Evolutionary conservation across 1,140 invertebrate species (phyloP), one percentile per base, ranked within the genome.

Genomic region (Drosophila ananassae): DNA sequence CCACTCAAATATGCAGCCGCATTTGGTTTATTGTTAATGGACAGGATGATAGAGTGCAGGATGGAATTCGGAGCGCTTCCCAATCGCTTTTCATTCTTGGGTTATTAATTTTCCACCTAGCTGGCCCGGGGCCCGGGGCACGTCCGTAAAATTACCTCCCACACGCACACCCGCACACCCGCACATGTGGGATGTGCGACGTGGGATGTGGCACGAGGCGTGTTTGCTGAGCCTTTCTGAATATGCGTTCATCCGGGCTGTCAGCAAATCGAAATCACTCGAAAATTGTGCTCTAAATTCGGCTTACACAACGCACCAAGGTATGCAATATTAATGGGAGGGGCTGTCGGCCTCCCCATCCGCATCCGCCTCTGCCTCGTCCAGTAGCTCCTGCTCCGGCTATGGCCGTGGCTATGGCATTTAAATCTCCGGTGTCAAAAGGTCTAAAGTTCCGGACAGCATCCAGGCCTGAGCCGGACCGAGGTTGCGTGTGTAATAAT

Each of bases 281-380:
- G 44, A 57, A 79, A 61, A 75, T 39, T 52, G 22, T 64, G 54
- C 25, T 62, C 53, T 59, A 64, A 71, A 63, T 75, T 71, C 28
- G 57, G 60, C 72, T 77, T 77, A 72, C 41, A 44, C 32, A 63
- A 50, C 58, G 73, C 78, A 67, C 50, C 47, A 62, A 57, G 66
- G 50, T 66, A 77, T 81, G 67, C 78, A 81, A 81, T 68, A 81
- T 73, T 81, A 60, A 81, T 68, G 56, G 17, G 21, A 28, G 25
- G 10, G 34, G 10, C 34, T n/a, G n/a, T n/a, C n/a, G n/a, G n/a
- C n/a, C n/a, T n/a, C n/a, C n/a, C n/a, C n/a, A n/a, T n/a, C n/a
- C 8, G 30, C 17, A 17, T 6, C 30, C 25, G 6, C 25, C 7
- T 34, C 3, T 2, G 32, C 10, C 34, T 37, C 12, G 9, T 4